Conservation (phyloP, 1,140 invertebrate genomes). For the Conus betulinus region DNA sequence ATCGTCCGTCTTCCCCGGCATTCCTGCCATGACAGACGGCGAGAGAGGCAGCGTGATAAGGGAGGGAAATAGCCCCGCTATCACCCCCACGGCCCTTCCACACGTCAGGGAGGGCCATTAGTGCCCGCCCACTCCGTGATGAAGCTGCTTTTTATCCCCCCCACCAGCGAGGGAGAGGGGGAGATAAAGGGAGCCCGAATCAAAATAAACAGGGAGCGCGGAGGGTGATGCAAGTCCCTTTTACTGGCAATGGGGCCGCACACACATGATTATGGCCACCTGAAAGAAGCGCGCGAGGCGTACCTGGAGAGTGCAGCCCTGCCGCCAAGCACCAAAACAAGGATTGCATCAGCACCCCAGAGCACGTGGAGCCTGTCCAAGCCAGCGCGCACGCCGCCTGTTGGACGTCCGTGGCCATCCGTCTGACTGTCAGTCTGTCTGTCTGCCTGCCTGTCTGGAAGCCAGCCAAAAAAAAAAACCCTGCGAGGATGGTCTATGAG, state of each 20-base stretch:
- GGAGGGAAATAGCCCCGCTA: not conserved
- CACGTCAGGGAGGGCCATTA: not conserved
- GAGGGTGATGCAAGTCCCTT: too few species aligned
- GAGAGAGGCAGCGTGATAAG: not conserved
- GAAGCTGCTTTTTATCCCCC: not conserved
- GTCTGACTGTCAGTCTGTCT: too few species aligned
- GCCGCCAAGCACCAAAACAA: not conserved
- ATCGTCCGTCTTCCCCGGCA: not conserved
- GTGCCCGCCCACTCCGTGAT: not conserved
- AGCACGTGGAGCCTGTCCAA: not conserved
- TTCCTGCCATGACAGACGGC: not conserved
- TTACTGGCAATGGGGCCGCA: too few species aligned
- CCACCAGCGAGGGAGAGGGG: not conserved
- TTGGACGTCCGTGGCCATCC: too few species aligned
- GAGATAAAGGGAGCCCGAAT: not conserved
- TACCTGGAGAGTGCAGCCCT: too few species aligned
- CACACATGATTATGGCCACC: too few species aligned
- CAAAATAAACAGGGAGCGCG: not conserved
- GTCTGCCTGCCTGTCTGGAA: too few species aligned
- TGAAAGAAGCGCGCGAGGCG: too few species aligned
- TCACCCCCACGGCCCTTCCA: not conserved
- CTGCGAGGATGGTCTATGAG: too few species aligned
- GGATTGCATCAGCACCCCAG: conserved; percentile 16
- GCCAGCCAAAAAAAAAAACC: too few species aligned
- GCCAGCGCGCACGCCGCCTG: too few species aligned